These are phyloP conservation scores for Tribolium freemani DNA, from an alignment of 2,888 invertebrate species.

Conservation along the genomic window DNA sequence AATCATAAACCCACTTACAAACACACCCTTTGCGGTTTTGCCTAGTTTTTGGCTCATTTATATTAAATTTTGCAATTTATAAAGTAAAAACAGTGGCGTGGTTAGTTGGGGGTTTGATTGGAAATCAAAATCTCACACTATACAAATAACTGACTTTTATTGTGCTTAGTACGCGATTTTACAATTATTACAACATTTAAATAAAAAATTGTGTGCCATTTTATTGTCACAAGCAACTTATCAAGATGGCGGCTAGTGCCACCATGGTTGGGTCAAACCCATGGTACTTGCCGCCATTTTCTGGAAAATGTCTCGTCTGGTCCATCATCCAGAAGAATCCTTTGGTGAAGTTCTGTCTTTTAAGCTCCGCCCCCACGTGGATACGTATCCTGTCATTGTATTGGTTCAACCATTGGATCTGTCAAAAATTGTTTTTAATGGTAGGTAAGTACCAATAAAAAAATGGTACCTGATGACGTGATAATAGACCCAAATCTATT, in stretches of 20 bases:
- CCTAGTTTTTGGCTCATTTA: too few species aligned
- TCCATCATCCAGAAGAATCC: constrained; percentile 89
- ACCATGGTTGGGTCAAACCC: neutral
- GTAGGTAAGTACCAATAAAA: neutral
- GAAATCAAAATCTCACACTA: too few species aligned
- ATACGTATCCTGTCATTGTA: constrained; percentile 83
- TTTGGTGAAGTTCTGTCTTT: constrained; percentile 77
- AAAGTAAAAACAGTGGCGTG: too few species aligned
- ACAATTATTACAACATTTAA: too few species aligned
- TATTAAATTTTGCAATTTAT: too few species aligned
- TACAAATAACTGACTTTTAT: too few species aligned
- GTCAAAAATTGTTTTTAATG: constrained; percentile 30
- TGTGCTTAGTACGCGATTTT: too few species aligned
- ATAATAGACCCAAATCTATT: constrained; percentile 82
- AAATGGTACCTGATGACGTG: constrained; percentile 80
- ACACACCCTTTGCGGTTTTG: too few species aligned
- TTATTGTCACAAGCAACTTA: neutral
- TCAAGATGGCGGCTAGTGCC: neutral
- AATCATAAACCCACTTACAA: too few species aligned
- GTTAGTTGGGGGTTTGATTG: too few species aligned
- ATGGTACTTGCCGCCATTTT: constrained; percentile 63
- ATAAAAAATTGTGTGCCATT: too few species aligned
- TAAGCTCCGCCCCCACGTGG: constrained; percentile 82
- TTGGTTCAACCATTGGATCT: constrained; percentile 85
- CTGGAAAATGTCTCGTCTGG: constrained; percentile 80